A percentile compares a stretch with the other conserved stretches of the same genome.
Evolutionary conservation across 1,140 invertebrate species (phyloP).

Genomic region (Drosophila repleta): DNA sequence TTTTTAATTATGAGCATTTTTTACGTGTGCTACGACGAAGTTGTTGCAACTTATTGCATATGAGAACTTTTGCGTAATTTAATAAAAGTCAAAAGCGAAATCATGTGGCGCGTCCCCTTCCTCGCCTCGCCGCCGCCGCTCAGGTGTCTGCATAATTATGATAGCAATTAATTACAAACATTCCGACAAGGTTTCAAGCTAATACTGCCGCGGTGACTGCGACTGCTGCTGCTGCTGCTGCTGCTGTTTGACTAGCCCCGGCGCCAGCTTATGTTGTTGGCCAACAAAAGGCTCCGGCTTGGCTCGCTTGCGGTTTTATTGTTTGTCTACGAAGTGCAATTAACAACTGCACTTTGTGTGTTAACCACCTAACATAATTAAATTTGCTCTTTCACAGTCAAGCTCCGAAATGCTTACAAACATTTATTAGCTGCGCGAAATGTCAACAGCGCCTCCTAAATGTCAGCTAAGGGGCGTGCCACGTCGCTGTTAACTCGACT

Average conservation of each 20-base stretch:
- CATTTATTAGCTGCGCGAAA: conserved; percentile 41
- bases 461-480: conserved; percentile 24
- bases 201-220: too few relatives aligned
- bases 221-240: not conserved
- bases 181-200: conserved; percentile 45
- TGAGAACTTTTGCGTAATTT: conserved; percentile 33
- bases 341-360: conserved; percentile 32
- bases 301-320: conserved; percentile 40
- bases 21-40: conserved; percentile 27
- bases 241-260: conserved; percentile 23
- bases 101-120: conserved; percentile 9
- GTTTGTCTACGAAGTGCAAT: conserved; percentile 40
- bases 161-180: conserved; percentile 71
- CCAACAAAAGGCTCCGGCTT: conserved; percentile 39
- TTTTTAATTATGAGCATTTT: conserved; percentile 59
- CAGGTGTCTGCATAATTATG: conserved; percentile 52
- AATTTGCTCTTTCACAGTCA: conserved; percentile 45
- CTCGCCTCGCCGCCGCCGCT: not conserved
- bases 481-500: not conserved
- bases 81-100: conserved; percentile 45
- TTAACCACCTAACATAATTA: conserved; percentile 47
- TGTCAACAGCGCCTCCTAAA: conserved; percentile 39
- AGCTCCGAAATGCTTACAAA: conserved; percentile 18
- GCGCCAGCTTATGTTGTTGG: conserved; percentile 44
- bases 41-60: conserved; percentile 38